Evolutionary conservation across 2,888 invertebrate species (phyloP).

Genomic region (Sarcophaga carnaria): DNA sequence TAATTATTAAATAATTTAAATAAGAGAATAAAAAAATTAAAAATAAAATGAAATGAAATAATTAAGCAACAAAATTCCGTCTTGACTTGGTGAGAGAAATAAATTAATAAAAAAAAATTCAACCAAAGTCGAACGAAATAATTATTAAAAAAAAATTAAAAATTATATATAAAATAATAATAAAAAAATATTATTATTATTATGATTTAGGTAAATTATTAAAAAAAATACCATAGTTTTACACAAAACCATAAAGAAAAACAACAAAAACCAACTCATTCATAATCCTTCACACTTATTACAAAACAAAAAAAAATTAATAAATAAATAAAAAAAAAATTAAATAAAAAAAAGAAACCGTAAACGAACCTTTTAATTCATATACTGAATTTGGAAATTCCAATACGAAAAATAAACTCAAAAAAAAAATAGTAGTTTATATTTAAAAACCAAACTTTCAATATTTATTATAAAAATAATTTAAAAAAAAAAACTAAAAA

Average conservation of each 20-base stretch:
- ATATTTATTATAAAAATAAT: conserved; percentile 49
- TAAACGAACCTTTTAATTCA: conserved; percentile 39
- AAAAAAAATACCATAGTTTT: neutral
- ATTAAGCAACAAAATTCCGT: conserved; percentile 74
- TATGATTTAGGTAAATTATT: conserved; percentile 62
- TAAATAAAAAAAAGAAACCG: conserved; percentile 51
- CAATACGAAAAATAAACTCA: conserved; percentile 28
- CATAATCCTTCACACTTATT: conserved; percentile 36
- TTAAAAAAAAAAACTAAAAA: conserved; percentile 28
- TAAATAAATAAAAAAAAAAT: no score
- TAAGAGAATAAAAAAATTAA: neutral
- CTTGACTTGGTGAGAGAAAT: conserved; percentile 73
- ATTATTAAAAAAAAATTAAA: conserved; percentile 48
- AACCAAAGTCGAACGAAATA: conserved; percentile 67
- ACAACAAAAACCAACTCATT: conserved; percentile 37
- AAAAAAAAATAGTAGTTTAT: conserved; percentile 58
- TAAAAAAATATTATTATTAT: conserved; percentile 44
- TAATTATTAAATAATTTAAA: neutral
- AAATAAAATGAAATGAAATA: conserved; percentile 50
- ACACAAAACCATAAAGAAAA: neutral
- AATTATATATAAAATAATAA: conserved; percentile 27
- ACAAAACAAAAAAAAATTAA: no score
- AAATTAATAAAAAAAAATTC: conserved; percentile 26
- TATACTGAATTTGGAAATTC: conserved; percentile 30
- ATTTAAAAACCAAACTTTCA: conserved; percentile 41